These are phyloP conservation scores for Tachycineta bicolor DNA, from an alignment of 2,113 vertebrate species.

Conservation along the genomic window DNA sequence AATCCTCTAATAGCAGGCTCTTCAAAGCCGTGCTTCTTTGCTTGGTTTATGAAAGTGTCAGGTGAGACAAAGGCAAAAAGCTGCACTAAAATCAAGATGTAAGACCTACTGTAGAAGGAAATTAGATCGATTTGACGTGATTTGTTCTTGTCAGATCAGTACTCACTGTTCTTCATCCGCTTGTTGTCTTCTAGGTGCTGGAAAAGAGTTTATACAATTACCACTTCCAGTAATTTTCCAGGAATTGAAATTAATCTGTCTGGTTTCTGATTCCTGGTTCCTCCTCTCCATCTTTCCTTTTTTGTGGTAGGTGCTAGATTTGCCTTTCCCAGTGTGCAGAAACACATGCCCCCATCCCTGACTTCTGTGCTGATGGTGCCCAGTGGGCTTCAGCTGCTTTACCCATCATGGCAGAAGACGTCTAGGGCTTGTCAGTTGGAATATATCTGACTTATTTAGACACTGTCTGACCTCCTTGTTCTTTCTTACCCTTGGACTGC, in stretches of 20 bases:
- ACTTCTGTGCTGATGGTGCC: neutral
- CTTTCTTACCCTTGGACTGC: neutral
- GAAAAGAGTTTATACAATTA: conserved; percentile 3
- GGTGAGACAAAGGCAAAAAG: conserved; percentile 31
- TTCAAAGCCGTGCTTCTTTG: neutral
- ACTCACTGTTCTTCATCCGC: neutral
- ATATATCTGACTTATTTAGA: neutral
- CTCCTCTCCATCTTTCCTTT: neutral
- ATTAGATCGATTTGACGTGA: conserved; percentile 38
- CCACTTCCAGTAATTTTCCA: conserved; percentile 34
- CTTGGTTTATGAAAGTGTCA: conserved; percentile 44
- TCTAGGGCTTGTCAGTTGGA: neutral
- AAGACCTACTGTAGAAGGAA: conserved; percentile 15
- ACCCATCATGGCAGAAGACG: neutral
- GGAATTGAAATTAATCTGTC: neutral
- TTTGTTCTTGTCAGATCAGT: conserved; percentile 29
- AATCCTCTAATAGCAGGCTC: conserved; percentile 18
- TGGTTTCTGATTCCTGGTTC: neutral
- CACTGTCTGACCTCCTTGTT: neutral
- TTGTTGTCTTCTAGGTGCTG: neutral
- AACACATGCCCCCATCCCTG: neutral
- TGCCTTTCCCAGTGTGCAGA: neutral
- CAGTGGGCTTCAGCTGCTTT: neutral
- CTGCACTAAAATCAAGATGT: conserved; percentile 36
- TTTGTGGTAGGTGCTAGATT: neutral